Evolutionary conservation across 2,888 invertebrate species (phyloP), one percentile per base, ranked within the genome.

Genomic region (Julus scandinavius): DNA sequence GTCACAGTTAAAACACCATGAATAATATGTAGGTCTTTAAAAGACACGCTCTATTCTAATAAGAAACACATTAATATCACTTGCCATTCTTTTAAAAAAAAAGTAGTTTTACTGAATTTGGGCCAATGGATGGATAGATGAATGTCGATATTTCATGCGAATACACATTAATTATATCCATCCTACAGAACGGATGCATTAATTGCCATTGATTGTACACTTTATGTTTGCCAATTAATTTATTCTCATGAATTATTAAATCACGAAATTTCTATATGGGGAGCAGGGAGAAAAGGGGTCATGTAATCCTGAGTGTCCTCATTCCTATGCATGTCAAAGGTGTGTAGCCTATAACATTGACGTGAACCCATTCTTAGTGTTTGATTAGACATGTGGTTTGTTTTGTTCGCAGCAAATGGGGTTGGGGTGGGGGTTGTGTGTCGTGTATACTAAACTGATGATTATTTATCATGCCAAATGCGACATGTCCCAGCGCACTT

Each of bases 401-500:
- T 58, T 58, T 58, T 58, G 58, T 58, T 58, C 58, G 2, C 58
- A 17, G 58, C n/a, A 58, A 58, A 58, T 6, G 5, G 58, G 5
- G 58, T 17, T 15, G 15, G 58, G 58, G 58, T 58, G 58, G 58
- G 58, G 58, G 58, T 58, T 58, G 58, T 58, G 58, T 58, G 58
- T 58, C 58, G 58, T 58, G 58, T 58, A 58, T 58, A 58, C 58
- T 3, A 58, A 58, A 58, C 58, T 58, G 58, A 58, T 58, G 58
- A 58, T 58, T 58, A 58, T 58, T 58, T 58, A 58, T 58, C 15
- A 58, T 58, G 58, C 58, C 58, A 58, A 58, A n/a, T 58, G 58
- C 58, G 58, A 58, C 58, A 58, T 58, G 58, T 58, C 58, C 58
- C 58, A 58, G 58, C 58, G n/a, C 58, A 58, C 58, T 58, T 58